Base-by-base conservation (phyloP, 2,113 vertebrate genomes). In the Macroglossus sobrinus region DNA sequence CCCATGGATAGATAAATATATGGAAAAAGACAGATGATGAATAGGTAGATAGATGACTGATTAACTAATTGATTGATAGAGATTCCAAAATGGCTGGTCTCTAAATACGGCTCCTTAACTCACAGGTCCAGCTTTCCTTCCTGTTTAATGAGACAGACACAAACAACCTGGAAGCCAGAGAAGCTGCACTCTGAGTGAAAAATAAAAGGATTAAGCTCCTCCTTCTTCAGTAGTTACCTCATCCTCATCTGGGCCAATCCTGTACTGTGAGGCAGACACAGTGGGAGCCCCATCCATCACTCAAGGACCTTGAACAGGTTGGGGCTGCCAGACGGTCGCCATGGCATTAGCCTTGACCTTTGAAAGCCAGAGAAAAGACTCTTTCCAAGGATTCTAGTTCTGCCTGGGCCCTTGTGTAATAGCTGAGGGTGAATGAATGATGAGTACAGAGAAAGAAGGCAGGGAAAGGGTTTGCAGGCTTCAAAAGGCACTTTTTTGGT, bases 311-410 rank as follows among this genome's bases (percentile, higher is more conserved):
- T 45, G 61, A 35, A 33, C 40, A 94, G 82, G 47, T 38, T 76
- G 45, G 40, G 61, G 30, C n/a, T 45, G 84, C 85, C 16, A 3
- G 61, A 64, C 40, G 53, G 40, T 96, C 79, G 64, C 50, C 66
- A 53, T 5, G 40, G 57, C 74, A 81, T 53, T 75, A 79, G 88
- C 88, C 93, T 71, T 92, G 94, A 92, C 95, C 74, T 96, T 80
- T 90, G 71, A 71, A 92, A 90, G 71, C 35, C 50, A 47, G 45
- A 95, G 79, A 61, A 80, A 78, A 0, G 5, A 57, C 30, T 59
- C 43, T 94, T 81, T 45, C 50, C 53, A 79, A 78, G 84, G 76
- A 82, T n/a, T 71, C 59, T 16, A 30, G 72, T 33, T 47, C 47
- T 84, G 88, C 43, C 43, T 68, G n/a, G 81, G 80, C n/a, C 40